A percentile compares a stretch with the other conserved stretches of the same genome.
These are phyloP conservation scores for Uria aalge DNA, from an alignment of 2,113 vertebrate species.

Conservation along the genomic window DNA sequence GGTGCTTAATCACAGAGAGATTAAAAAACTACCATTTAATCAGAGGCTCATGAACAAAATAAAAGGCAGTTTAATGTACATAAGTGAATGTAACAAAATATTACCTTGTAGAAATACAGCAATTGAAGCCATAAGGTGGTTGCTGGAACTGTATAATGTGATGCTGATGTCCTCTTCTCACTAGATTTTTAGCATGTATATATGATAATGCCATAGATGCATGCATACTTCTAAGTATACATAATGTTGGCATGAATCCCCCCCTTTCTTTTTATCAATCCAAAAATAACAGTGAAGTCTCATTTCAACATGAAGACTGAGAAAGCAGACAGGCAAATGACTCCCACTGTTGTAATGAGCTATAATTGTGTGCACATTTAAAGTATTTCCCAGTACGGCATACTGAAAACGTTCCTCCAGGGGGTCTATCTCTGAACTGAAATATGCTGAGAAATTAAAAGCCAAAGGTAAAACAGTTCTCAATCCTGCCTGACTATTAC, in stretches of 20 bases:
- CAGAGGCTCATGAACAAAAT: background rate
- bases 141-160: background rate
- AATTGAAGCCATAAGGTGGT: background rate
- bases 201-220: background rate
- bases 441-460: slow-evolving; percentile 1
- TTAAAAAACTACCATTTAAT: background rate
- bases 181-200: background rate
- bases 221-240: background rate
- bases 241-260: background rate
- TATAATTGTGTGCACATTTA: background rate
- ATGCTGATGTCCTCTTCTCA: background rate
- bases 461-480: slow-evolving; percentile 2
- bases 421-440: background rate
- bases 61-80: background rate
- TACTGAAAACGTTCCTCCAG: slow-evolving; percentile 1
- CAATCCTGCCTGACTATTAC: background rate
- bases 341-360: slow-evolving; percentile 44
- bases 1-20: background rate
- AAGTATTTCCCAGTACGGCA: background rate
- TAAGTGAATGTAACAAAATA: background rate
- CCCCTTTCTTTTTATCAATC: background rate
- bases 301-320: background rate
- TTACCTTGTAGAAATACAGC: background rate
- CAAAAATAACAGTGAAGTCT: slow-evolving; percentile 16
- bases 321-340: slow-evolving; percentile 32